These are phyloP conservation scores for Micromys minutus DNA, from an alignment of 2,113 vertebrate species.

Conservation along the genomic window DNA sequence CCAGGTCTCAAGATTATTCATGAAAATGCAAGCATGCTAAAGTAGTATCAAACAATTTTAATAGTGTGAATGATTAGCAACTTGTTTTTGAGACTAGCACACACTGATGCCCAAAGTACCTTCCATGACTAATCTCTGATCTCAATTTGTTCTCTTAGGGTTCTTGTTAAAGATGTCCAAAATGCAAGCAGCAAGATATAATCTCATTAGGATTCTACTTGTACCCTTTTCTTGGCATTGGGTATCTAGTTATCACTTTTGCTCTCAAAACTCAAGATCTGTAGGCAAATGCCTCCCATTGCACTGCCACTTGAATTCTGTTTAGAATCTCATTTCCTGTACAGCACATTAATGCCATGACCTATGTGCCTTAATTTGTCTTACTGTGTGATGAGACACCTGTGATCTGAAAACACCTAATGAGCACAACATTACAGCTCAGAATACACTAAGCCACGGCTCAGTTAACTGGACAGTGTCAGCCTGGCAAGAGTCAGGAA, in stretches of 20 bases:
- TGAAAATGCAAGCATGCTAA: not conserved
- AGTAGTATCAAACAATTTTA: conserved; percentile 5
- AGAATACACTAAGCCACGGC: not conserved
- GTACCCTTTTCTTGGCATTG: not conserved
- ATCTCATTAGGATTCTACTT: conserved; percentile 5
- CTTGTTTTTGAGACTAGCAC: not conserved
- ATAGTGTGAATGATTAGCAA: conserved; percentile 17
- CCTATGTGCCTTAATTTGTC: not conserved
- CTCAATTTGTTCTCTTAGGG: not conserved
- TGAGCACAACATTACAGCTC: not conserved
- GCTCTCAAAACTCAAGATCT: conserved; percentile 19
- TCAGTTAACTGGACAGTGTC: conserved; percentile 11
- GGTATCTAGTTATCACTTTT: conserved; percentile 19
- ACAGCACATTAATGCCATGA: not conserved
- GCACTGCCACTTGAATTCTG: conserved; percentile 4
- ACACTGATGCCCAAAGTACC: not conserved
- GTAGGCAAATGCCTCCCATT: not conserved
- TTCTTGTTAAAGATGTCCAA: conserved; percentile 1
- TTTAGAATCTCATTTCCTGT: not conserved
- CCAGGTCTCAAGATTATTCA: conserved; percentile 18
- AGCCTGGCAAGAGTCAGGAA: not conserved
- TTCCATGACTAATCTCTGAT: not conserved
- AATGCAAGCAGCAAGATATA: not conserved
- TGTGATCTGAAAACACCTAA: not conserved
- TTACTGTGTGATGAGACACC: not conserved